These are phyloP conservation scores for Sabatieria punctata DNA, from an alignment of 2,888 invertebrate genomes.

Conservation along the genomic window DNA sequence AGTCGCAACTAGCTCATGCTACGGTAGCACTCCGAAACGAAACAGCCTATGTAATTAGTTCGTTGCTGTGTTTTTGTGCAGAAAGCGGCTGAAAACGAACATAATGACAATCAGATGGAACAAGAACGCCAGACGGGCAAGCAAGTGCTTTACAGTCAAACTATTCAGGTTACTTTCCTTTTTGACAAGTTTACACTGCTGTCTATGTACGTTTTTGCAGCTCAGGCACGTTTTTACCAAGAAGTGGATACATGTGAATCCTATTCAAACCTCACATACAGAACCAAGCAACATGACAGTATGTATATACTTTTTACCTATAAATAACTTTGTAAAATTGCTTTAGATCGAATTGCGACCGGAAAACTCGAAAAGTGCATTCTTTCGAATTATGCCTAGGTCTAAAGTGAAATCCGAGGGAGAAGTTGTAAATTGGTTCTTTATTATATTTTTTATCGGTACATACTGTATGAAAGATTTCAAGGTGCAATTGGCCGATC, in stretches of 20 bases:
- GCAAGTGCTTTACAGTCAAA: background rate
- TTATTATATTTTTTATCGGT: too few species aligned
- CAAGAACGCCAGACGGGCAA: background rate
- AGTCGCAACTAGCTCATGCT: background rate
- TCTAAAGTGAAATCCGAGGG: slow-evolving; percentile 34
- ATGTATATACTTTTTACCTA: slow-evolving; percentile 12
- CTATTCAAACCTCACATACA: slow-evolving; percentile 29
- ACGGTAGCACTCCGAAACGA: background rate
- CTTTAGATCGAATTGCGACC: slow-evolving; percentile 29
- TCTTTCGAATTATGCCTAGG: slow-evolving; percentile 32
- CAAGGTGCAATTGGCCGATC: slow-evolving; percentile 33
- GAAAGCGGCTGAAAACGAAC: background rate
- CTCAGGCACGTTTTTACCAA: slow-evolving; percentile 27
- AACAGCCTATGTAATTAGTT: background rate
- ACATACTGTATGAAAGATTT: too few species aligned
- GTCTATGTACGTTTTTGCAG: slow-evolving; percentile 17
- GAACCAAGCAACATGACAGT: slow-evolving; percentile 34
- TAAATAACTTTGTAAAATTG: background rate
- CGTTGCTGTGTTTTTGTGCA: background rate
- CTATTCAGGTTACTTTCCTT: background rate
- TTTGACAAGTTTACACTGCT: background rate
- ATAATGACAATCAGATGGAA: background rate
- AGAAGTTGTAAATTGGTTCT: slow-evolving; percentile 33
- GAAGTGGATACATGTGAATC: slow-evolving; percentile 32
- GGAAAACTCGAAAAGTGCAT: slow-evolving; percentile 32